Conservation (phyloP, 2,797 vertebrate genomes). For the Phoebastria nigripes region DNA sequence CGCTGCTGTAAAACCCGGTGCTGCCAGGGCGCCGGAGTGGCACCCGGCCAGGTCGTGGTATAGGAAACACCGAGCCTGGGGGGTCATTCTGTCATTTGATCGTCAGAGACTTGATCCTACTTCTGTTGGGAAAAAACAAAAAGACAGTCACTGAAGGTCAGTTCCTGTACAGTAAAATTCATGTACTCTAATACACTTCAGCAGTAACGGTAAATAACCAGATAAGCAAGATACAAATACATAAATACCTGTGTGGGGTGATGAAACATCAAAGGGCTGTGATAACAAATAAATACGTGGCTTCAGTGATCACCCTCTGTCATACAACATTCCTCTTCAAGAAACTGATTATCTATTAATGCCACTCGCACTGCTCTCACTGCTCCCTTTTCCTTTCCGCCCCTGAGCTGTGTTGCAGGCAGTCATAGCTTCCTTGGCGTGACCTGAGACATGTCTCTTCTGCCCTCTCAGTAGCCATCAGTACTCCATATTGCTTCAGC, state of each 20-base stretch:
- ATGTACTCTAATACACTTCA: neutral
- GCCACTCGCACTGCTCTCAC: neutral
- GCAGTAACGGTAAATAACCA: neutral
- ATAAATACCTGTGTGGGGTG: fast-evolving
- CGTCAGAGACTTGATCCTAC: neutral
- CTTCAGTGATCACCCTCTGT: neutral
- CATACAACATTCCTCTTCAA: neutral
- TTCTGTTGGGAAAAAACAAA: neutral
- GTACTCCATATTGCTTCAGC: neutral
- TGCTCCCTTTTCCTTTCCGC: neutral
- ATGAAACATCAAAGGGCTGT: neutral
- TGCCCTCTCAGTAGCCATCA: neutral
- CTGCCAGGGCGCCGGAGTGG: neutral
- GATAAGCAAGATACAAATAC: neutral
- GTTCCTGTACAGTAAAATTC: neutral
- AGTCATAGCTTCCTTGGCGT: neutral
- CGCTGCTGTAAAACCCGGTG: neutral
- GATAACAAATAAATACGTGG: neutral
- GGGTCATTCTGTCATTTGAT: neutral
- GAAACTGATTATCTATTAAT: neutral
- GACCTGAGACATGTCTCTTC: fast-evolving
- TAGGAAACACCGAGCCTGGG: neutral
- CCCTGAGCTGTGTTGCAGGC: neutral
- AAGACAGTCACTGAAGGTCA: neutral
- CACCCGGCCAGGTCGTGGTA: neutral